These are phyloP conservation scores for Sylvia borin DNA, from an alignment of 2,797 vertebrate genomes.

Conservation along the genomic window DNA sequence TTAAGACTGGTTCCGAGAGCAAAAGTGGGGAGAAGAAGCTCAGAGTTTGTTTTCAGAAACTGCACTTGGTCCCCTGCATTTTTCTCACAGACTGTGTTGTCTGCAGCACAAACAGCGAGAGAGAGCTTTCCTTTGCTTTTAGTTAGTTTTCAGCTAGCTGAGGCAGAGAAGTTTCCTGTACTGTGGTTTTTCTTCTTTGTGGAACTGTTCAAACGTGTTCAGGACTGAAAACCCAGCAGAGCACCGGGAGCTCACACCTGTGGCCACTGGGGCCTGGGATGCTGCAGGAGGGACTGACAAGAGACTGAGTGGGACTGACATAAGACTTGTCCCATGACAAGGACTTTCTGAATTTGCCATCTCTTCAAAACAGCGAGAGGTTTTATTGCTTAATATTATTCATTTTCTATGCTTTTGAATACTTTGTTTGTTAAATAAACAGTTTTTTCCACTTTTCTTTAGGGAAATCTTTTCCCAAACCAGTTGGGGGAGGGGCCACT, in stretches of 20 bases:
- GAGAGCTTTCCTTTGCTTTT: background rate
- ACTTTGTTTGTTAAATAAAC: background rate
- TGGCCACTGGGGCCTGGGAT: background rate
- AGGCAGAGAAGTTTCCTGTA: background rate
- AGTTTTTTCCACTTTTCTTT: background rate
- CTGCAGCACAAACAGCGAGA: background rate
- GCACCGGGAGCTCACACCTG: background rate
- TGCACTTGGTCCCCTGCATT: background rate
- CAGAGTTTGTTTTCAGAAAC: background rate
- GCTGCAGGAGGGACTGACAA: background rate
- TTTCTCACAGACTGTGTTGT: background rate
- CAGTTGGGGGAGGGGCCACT: background rate
- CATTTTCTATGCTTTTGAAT: background rate
- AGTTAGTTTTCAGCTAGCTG: background rate
- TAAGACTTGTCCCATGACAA: background rate
- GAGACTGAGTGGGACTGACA: background rate
- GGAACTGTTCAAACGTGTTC: background rate
- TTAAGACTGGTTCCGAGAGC: background rate
- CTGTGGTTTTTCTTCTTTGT: background rate
- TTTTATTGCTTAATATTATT: background rate
- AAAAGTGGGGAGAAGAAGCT: background rate
- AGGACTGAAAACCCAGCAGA: background rate
- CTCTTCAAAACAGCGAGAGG: background rate
- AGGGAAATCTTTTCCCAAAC: background rate
- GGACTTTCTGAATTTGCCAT: background rate